Percentiles rank a stretch among this genome's conserved stretches.
These are phyloP conservation scores for Arnoldichthys spilopterus DNA, from an alignment of 2,797 vertebrate genomes.

Conservation along the genomic window DNA sequence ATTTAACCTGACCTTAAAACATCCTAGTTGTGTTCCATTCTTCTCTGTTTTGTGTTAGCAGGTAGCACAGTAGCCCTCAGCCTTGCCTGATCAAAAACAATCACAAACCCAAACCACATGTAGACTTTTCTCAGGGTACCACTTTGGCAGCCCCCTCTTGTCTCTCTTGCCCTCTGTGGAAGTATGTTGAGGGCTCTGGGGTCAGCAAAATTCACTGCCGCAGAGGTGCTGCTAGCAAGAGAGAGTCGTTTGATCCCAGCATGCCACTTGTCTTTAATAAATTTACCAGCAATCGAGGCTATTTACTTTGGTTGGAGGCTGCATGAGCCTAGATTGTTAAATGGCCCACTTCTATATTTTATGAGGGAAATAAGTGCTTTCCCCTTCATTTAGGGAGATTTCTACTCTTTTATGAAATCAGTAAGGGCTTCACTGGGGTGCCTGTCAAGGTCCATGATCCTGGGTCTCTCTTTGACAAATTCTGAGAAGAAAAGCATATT, in stretches of 20 bases:
- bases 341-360: slow-evolving; percentile 74
- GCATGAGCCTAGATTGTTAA: slow-evolving; percentile 77
- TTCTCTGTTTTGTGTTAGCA: slow-evolving; percentile 36
- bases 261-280: slow-evolving; percentile 77
- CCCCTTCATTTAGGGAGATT: slow-evolving; percentile 66
- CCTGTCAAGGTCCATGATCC: slow-evolving; percentile 64
- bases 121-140: slow-evolving; percentile 56
- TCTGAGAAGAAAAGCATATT: slow-evolving; percentile 70
- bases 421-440: slow-evolving; percentile 68
- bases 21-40: slow-evolving; percentile 23
- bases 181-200: slow-evolving; percentile 71
- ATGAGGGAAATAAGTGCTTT: slow-evolving; percentile 70
- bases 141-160: slow-evolving; percentile 50
- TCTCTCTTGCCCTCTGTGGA: slow-evolving; percentile 68
- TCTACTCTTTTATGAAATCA: slow-evolving; percentile 70
- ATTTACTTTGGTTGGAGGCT: slow-evolving; percentile 74
- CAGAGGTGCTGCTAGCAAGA: slow-evolving; percentile 74
- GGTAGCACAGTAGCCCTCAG: slow-evolving; percentile 39
- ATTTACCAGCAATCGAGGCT: slow-evolving; percentile 75
- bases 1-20: slow-evolving; percentile 20
- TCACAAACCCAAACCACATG: slow-evolving; percentile 77
- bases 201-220: slow-evolving; percentile 76
- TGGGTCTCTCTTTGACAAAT: slow-evolving; percentile 69
- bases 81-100: slow-evolving; percentile 51
- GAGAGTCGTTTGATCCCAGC: slow-evolving; percentile 76